Conservation (phyloP, 2,113 vertebrate genomes). For the Onychostoma macrolepis region DNA sequence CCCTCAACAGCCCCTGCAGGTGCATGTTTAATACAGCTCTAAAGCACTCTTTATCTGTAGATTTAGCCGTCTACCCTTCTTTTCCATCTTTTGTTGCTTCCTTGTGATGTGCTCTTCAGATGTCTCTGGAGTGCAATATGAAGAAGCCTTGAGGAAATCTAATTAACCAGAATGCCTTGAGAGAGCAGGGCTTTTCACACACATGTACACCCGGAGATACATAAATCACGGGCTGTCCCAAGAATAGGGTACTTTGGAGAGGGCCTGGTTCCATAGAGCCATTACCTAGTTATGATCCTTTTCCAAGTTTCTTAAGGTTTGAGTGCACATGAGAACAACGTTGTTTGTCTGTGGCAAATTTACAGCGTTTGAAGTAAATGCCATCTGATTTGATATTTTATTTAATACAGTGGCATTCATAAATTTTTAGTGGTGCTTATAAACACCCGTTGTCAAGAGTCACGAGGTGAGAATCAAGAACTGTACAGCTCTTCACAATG, state of each 20-base stretch:
- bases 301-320: neutral
- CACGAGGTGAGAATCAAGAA: no score
- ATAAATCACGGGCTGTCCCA: constrained; percentile 7
- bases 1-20: constrained; percentile 8
- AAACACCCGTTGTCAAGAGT: neutral
- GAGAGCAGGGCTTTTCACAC: constrained; percentile 60
- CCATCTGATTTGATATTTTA: neutral
- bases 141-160: constrained; percentile 61
- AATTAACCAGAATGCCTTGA: constrained; percentile 66
- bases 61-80: neutral
- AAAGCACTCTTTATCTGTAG: constrained; percentile 10
- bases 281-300: constrained; percentile 8
- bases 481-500: neutral
- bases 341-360: neutral
- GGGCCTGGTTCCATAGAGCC: neutral
- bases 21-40: constrained; percentile 14
- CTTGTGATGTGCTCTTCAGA: constrained; percentile 16
- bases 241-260: neutral
- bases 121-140: constrained; percentile 54
- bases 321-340: neutral
- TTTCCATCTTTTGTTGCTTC: neutral
- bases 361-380: neutral
- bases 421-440: neutral
- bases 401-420: neutral
- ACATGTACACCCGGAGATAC: constrained; percentile 56